phyloP scores from a whole-genome alignment of 2,888 invertebrate species.

The Byasa hedistus region DNA sequence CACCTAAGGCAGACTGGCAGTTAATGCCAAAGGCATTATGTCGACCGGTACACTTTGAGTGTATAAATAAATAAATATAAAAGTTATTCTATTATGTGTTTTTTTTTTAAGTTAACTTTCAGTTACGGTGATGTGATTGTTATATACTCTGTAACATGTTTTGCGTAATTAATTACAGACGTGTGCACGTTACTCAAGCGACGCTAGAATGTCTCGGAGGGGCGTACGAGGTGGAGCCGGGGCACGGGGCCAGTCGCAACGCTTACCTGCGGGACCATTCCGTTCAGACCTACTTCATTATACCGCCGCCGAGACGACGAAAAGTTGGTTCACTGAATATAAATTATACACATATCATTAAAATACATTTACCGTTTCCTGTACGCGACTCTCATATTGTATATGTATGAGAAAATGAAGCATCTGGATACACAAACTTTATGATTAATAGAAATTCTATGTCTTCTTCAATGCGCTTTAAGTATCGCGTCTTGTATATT shows the following conservation, averaged over 20 bases:
- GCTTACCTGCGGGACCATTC: conserved; percentile 91
- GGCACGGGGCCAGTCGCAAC: conserved; percentile 90
- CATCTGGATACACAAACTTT: not conserved
- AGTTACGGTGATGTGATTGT: too few species aligned
- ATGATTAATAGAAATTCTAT: not conserved
- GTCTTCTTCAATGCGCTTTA: not conserved
- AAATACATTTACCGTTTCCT: conserved; percentile 9
- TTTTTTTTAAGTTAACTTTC: not conserved
- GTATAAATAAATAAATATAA: too few species aligned
- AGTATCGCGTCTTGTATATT: too few species aligned
- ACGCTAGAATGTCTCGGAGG: conserved; percentile 92
- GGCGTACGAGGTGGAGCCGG: conserved; percentile 94
- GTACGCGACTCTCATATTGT: not conserved
- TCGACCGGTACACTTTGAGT: too few species aligned
- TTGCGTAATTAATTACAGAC: conserved; percentile 66
- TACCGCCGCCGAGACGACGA: conserved; percentile 90
- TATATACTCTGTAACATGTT: not conserved
- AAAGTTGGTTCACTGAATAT: conserved; percentile 80
- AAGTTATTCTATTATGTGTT: too few species aligned
- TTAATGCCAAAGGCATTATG: too few species aligned
- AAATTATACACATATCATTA: conserved; percentile 23
- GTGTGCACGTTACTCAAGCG: conserved; percentile 91
- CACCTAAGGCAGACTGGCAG: too few species aligned
- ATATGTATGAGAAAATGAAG: not conserved
- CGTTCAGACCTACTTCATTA: conserved; percentile 92